Evolutionary conservation across 1,140 invertebrate genomes (phyloP).

Genomic region (Pomacea maculata): DNA sequence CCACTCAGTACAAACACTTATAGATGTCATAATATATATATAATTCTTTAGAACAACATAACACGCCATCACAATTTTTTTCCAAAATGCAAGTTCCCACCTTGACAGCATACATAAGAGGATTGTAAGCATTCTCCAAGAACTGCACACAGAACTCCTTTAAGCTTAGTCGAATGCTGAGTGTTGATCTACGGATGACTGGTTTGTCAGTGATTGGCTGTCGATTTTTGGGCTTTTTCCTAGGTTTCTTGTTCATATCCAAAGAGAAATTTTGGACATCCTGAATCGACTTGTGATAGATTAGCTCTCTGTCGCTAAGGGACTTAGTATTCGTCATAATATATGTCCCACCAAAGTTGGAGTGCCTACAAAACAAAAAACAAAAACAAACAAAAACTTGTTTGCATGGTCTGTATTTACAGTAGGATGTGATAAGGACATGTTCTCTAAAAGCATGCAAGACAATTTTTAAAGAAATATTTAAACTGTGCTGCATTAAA

Average conservation of each 20-base stretch:
- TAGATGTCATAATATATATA: too few relatives aligned
- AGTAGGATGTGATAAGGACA: too few relatives aligned
- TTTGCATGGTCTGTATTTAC: too few relatives aligned
- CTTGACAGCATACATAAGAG: slow-evolving; percentile 85
- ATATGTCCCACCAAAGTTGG: slow-evolving; percentile 92
- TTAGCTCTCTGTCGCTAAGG: slow-evolving; percentile 87
- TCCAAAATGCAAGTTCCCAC: slow-evolving; percentile 47
- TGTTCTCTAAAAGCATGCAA: too few relatives aligned
- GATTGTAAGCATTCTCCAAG: slow-evolving; percentile 90
- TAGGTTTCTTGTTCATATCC: slow-evolving; percentile 69
- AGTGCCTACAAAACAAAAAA: slow-evolving; percentile 73
- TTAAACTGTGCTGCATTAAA: too few relatives aligned
- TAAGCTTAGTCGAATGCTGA: slow-evolving; percentile 84
- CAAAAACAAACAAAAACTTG: neutral
- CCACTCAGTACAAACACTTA: too few relatives aligned
- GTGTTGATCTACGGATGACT: slow-evolving; percentile 76
- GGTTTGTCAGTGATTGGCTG: slow-evolving; percentile 71
- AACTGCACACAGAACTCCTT: slow-evolving; percentile 96
- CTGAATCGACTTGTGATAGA: slow-evolving; percentile 85
- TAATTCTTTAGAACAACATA: neutral
- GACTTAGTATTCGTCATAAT: slow-evolving; percentile 93
- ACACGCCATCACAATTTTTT: neutral
- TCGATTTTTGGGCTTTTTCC: slow-evolving; percentile 75
- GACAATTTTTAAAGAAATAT: too few relatives aligned
- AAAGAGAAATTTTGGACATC: slow-evolving; percentile 74